Evolutionary conservation across 1,140 invertebrate species (phyloP).

Genomic region (Drosophila tristis): DNA sequence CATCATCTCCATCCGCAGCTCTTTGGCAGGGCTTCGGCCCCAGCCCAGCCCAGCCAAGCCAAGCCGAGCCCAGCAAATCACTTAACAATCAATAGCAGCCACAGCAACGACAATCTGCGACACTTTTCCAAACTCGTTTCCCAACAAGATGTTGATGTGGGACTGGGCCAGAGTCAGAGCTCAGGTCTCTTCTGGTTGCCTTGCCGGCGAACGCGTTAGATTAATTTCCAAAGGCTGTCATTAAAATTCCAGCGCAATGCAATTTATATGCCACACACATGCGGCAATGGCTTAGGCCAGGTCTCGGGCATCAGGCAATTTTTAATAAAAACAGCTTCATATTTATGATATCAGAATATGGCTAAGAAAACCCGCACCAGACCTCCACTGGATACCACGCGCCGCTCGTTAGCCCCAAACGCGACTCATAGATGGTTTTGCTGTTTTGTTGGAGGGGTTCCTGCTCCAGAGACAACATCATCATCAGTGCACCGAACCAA

Average conservation of each 20-base stretch:
- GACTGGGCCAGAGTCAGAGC: slow-evolving; percentile 50
- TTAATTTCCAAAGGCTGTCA: slow-evolving; percentile 82
- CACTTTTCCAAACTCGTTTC: slow-evolving; percentile 75
- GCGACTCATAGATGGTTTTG: slow-evolving; percentile 1
- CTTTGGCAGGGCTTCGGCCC: slow-evolving; percentile 43
- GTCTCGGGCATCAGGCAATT: slow-evolving; percentile 60
- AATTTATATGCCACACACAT: slow-evolving; percentile 82
- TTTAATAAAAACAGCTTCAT: slow-evolving; percentile 82
- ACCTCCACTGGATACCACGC: slow-evolving; percentile 58
- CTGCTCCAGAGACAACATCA: slow-evolving; percentile 51
- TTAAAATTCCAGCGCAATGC: slow-evolving; percentile 79
- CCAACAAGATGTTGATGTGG: slow-evolving; percentile 55
- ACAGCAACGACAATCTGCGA: slow-evolving; percentile 65
- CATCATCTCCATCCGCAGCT: slow-evolving; percentile 12
- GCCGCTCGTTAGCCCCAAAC: slow-evolving; percentile 65
- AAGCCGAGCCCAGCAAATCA: slow-evolving; percentile 59
- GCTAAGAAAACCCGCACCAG: slow-evolving; percentile 25
- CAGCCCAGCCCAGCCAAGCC: slow-evolving; percentile 1
- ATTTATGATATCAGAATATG: slow-evolving; percentile 77
- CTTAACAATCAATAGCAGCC: slow-evolving; percentile 70
- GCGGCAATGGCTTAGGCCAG: slow-evolving; percentile 53
- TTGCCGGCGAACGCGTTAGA: slow-evolving; percentile 69
- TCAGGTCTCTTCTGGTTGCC: slow-evolving; percentile 39
- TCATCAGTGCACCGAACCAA: slow-evolving; percentile 20
- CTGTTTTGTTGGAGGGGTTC: background rate